Evolutionary conservation across 2,113 vertebrate genomes (phyloP).

Genomic region (Mus musculus): GRCm39 chr8:13851001-13851500

Average conservation of each 20-base stretch:
- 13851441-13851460: not conserved
- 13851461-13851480: not conserved
- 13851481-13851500: not conserved
- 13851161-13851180: not conserved
- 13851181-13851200: not conserved
- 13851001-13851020: not conserved
- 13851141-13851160: not conserved
- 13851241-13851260: not conserved
- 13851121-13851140: conserved; percentile 17
- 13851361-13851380: not conserved
- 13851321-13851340: not conserved
- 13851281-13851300: not conserved
- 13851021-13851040: conserved; percentile 6
- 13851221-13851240: not conserved
- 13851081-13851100: not conserved
- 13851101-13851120: conserved; percentile 17
- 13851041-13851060: not conserved
- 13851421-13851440: not conserved
- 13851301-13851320: not conserved
- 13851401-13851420: not conserved
- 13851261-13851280: not conserved
- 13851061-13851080: not conserved
- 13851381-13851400: not conserved
- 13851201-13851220: not conserved
- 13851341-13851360: not conserved